Evolutionary conservation across 2,888 invertebrate species (phyloP).

Genomic region (Stenchaetothrips biformis): DNA sequence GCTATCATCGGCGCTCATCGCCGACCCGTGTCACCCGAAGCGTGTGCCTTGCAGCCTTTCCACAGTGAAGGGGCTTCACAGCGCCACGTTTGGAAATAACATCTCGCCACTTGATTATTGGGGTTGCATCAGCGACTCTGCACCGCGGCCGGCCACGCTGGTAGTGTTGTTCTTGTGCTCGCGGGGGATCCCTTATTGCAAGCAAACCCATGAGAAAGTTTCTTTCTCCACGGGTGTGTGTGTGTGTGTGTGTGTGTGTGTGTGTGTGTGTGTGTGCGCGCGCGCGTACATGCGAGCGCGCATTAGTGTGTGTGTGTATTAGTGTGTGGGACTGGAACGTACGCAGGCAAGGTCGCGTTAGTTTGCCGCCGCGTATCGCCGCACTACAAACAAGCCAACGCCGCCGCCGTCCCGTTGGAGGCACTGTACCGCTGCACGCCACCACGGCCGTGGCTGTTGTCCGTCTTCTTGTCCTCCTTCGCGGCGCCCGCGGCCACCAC

Average conservation of each 20-base stretch:
- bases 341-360: not conserved
- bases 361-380: too few species aligned
- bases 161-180: too few species aligned
- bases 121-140: not conserved
- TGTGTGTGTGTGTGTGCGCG: not conserved
- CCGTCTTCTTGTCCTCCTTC: too few species aligned
- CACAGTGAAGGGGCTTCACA: too few species aligned
- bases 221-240: not conserved
- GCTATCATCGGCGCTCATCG: not conserved
- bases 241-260: not conserved
- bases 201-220: conserved; percentile 5
- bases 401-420: too few species aligned
- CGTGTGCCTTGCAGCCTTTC: too few species aligned
- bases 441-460: too few species aligned
- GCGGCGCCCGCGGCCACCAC: not conserved
- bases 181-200: not conserved
- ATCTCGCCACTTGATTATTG: not conserved
- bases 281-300: too few species aligned
- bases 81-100: too few species aligned
- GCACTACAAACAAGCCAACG: too few species aligned
- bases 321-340: not conserved
- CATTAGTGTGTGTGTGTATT: not conserved
- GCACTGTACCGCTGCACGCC: too few species aligned
- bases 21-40: not conserved
- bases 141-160: too few species aligned